phyloP scores from a whole-genome alignment of 1,140 invertebrate species.

The Mya arenaria region DNA sequence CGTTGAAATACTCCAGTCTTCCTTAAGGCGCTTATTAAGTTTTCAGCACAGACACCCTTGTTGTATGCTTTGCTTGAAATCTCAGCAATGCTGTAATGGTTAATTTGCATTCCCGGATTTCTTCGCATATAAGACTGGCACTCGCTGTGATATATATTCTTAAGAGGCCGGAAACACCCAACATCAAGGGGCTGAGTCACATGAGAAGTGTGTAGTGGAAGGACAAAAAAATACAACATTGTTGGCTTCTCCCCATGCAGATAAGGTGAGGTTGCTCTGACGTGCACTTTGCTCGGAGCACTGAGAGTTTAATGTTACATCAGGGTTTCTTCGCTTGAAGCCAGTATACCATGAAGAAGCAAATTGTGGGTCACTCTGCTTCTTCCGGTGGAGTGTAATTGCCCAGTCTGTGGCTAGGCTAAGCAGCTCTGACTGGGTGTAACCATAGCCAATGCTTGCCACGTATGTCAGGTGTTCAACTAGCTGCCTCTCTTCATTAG shows the following conservation, averaged over 20 bases:
- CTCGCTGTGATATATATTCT: conserved; percentile 20
- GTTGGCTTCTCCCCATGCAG: conserved; percentile 18
- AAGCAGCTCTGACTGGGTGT: neutral
- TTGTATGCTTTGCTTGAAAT: conserved; percentile 16
- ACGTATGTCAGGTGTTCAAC: neutral
- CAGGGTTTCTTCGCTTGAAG: conserved; percentile 8
- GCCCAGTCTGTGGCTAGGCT: conserved; percentile 19
- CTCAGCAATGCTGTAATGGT: neutral
- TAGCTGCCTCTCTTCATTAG: too few species aligned
- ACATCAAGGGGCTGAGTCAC: conserved; percentile 15
- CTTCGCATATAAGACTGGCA: conserved; percentile 30
- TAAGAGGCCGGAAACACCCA: conserved; percentile 14
- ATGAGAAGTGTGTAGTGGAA: conserved; percentile 21
- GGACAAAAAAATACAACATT: conserved; percentile 19
- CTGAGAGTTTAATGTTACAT: conserved; percentile 3
- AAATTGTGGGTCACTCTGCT: neutral
- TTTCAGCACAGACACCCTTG: conserved; percentile 18
- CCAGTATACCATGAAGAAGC: conserved; percentile 29
- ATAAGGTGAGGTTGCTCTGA: conserved; percentile 17
- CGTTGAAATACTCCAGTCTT: conserved; percentile 29
- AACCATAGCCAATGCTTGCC: conserved; percentile 22
- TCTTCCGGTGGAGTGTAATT: conserved; percentile 2
- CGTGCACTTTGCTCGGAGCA: conserved; percentile 18
- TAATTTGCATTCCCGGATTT: neutral
- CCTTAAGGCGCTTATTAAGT: conserved; percentile 4